Evolutionary conservation across 1,140 invertebrate genomes (phyloP), one percentile per base, ranked within the genome.

Genomic region (Panagrolaimus sp.): DNA sequence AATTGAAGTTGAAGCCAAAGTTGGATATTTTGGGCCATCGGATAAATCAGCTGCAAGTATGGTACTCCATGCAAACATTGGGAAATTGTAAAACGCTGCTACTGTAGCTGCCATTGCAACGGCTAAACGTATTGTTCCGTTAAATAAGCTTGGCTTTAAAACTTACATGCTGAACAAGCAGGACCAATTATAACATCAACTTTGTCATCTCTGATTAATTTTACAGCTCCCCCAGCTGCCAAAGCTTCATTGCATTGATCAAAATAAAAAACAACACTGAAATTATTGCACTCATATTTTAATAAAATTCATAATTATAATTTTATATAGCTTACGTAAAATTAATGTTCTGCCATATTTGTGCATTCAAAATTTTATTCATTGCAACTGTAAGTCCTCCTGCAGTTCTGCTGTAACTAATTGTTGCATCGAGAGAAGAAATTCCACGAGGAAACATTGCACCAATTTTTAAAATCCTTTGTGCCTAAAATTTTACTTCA

Each of bases 31-130:
- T 27, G 51, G 1, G 9, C 20, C 20, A 25, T 57, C 51, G 27
- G 51, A 74, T 88, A 43, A 20, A 27, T 23, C 51, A 57, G 51
- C 23, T 13, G 51, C 23, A 5, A 57, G 51, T 0, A 57, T 27
- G 51, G 51, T 27, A 20, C 51, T 57, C 51, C 51, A 57, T 11
- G 51, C 31, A 27, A 57, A 25, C 9, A 57, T 23, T 23, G 51
- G 74, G 71, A 62, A 64, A 45, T 61, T 57, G 51, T 57, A 57
- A 27, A 57, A 57, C 4, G 20, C 27, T 23, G 51, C 51, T 20
- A 57, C 51, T 3, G 27, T 20, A 20, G 20, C 51, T 11, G 51
- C 51, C 4, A 57, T 57, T 3, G 27, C 9, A 13, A 27, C 51
- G 9, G 51, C 51, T 57, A 16, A n/a, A 53, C n/a, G 0, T 20